Conservation (phyloP, 2,888 invertebrate species). For the Acanthacorydalis orientalis region DNA sequence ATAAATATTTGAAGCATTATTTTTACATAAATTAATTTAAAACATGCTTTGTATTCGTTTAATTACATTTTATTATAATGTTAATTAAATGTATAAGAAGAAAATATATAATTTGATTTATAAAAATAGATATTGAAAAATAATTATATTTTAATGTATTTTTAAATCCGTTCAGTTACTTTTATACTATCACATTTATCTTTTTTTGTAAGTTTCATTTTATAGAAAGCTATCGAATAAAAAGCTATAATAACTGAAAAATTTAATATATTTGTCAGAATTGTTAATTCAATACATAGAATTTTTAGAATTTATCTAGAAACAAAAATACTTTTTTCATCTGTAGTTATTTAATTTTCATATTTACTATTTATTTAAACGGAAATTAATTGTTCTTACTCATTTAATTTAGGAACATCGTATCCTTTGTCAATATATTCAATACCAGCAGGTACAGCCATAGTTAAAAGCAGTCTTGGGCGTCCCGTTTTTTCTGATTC, state of each 20-base stretch:
- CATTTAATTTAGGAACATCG: slow-evolving; percentile 72
- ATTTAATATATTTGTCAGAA: no score
- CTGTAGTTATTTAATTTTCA: no score
- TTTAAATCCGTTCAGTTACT: no score
- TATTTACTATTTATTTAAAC: not conserved
- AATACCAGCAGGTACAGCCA: slow-evolving; percentile 88
- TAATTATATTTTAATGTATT: not conserved
- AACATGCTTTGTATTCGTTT: not conserved
- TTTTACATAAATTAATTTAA: no score
- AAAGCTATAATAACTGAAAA: no score
- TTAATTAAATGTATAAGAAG: not conserved
- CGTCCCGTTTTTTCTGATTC: slow-evolving; percentile 74
- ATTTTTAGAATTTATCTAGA: no score
- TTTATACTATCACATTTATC: no score
- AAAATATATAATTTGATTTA: not conserved
- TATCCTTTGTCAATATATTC: slow-evolving; percentile 89
- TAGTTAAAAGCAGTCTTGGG: slow-evolving; percentile 63
- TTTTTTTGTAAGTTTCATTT: no score
- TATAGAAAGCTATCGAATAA: no score
- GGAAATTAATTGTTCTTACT: slow-evolving; percentile 31
- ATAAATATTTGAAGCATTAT: no score
- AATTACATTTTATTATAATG: not conserved
- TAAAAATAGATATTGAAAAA: not conserved
- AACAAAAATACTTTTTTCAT: no score
- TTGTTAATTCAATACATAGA: no score